Conservation (phyloP, 2,888 invertebrate genomes). For the Vanessa cardui region DNA sequence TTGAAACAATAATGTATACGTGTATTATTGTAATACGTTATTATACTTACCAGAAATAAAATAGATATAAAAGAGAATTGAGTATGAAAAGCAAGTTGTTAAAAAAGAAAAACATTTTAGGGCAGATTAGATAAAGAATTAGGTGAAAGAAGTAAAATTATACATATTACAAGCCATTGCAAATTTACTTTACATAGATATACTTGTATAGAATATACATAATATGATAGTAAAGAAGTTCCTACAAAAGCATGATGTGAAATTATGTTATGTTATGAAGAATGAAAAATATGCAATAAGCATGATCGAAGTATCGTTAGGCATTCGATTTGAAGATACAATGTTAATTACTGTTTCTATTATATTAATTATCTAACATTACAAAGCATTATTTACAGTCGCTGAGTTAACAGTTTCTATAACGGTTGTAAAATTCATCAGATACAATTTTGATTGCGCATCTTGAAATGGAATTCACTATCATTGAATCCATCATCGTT, state of each 20-base stretch:
- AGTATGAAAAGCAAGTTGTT: too few relatives aligned
- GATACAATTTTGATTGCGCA: slow-evolving; percentile 33
- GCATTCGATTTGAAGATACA: slow-evolving; percentile 25
- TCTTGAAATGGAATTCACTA: slow-evolving; percentile 29
- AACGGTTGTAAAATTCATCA: slow-evolving; percentile 36
- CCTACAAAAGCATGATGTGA: neutral
- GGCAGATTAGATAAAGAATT: too few relatives aligned
- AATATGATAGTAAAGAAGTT: too few relatives aligned
- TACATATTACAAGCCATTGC: too few relatives aligned
- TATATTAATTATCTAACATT: slow-evolving; percentile 53
- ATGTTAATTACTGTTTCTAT: slow-evolving; percentile 41
- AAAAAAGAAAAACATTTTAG: too few relatives aligned
- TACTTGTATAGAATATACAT: too few relatives aligned
- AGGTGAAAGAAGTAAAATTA: too few relatives aligned
- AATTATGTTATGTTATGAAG: neutral
- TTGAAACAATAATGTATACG: neutral
- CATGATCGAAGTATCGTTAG: slow-evolving; percentile 11
- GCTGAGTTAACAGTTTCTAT: slow-evolving; percentile 37
- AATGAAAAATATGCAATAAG: neutral
- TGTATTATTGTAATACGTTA: too few relatives aligned
- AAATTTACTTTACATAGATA: too few relatives aligned
- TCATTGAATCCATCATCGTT: slow-evolving; percentile 16
- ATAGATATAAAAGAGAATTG: too few relatives aligned
- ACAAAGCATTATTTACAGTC: slow-evolving; percentile 51
- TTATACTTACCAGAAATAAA: too few relatives aligned